These are phyloP conservation scores for Camelus dromedarius DNA, from an alignment of 2,113 vertebrate genomes.

Conservation along the genomic window DNA sequence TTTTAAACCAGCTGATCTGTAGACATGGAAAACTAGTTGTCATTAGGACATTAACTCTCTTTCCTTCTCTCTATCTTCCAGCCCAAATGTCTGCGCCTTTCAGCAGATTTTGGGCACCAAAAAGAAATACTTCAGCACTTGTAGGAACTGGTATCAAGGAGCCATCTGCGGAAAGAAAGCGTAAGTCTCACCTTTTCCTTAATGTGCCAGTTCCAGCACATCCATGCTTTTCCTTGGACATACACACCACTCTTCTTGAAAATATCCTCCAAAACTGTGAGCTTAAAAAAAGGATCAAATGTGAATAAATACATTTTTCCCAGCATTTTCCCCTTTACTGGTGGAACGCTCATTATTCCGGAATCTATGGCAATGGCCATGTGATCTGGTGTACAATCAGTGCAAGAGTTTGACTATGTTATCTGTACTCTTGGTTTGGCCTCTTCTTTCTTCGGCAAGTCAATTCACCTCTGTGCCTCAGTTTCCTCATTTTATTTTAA, in stretches of 20 bases:
- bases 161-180: slow-evolving; percentile 98
- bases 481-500: background rate
- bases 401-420: too few relatives aligned
- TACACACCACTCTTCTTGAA: background rate
- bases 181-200: slow-evolving; percentile 90
- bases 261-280: background rate
- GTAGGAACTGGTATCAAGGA: slow-evolving; percentile 97
- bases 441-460: background rate
- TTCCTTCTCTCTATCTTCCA: slow-evolving; percentile 75
- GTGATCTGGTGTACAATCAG: background rate
- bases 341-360: background rate
- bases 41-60: slow-evolving; percentile 23
- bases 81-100: slow-evolving; percentile 97
- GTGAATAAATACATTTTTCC: background rate
- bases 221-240: background rate
- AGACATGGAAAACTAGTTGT: background rate
- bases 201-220: background rate
- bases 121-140: slow-evolving; percentile 99
- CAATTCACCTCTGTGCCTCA: background rate
- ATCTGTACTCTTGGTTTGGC: background rate
- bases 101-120: slow-evolving; percentile 97
- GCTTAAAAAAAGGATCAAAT: background rate
- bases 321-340: background rate
- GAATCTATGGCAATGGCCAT: background rate
- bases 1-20: background rate